A percentile compares a stretch with the other conserved stretches of the same genome.
Conservation (phyloP, 1,140 invertebrate species). For the Acromyrmex charruanus region DNA sequence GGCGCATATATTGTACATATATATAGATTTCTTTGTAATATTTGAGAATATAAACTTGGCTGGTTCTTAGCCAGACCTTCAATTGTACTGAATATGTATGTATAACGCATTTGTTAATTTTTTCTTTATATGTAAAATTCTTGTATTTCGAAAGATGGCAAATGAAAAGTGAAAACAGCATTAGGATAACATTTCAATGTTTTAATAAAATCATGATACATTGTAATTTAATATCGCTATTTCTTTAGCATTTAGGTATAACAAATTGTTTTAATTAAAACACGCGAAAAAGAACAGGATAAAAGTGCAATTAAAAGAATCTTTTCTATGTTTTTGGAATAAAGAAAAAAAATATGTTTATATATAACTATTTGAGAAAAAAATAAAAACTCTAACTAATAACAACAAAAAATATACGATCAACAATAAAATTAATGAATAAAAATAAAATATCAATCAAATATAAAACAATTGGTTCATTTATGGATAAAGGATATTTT, state of each 20-base stretch:
- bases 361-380: not conserved
- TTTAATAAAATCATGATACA: slow-evolving; percentile 11
- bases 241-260: not conserved
- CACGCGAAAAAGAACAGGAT: not conserved
- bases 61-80: not conserved
- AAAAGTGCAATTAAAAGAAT: not conserved
- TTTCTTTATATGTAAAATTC: not conserved
- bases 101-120: slow-evolving; percentile 1
- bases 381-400: not conserved
- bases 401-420: not conserved
- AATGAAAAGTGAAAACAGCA: not conserved
- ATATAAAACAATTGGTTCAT: not conserved
- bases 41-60: slow-evolving; percentile 1
- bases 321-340: not conserved
- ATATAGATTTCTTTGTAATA: not conserved
- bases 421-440: not conserved
- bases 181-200: not conserved
- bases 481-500: not conserved
- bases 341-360: not conserved
- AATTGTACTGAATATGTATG: not conserved
- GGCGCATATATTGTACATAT: not conserved
- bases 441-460: not conserved
- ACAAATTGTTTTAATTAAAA: not conserved
- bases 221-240: not conserved
- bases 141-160: not conserved